These are phyloP conservation scores for Centruroides sculpturatus DNA, from an alignment of 1,140 invertebrate species.

Conservation along the genomic window DNA sequence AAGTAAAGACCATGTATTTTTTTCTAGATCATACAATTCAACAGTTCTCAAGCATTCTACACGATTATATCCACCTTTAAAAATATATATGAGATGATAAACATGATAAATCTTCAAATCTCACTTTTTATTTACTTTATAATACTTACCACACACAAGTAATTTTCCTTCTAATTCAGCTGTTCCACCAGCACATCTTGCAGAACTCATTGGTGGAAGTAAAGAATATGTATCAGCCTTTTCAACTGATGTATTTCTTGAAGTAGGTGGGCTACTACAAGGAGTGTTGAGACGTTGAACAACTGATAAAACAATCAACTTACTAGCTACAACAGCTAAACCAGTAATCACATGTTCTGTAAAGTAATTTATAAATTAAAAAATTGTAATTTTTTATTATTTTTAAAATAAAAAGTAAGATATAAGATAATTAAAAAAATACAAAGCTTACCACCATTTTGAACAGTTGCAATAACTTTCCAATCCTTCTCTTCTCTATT, in stretches of 20 bases:
- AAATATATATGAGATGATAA: too few species aligned
- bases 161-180: conserved; percentile 49
- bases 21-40: conserved; percentile 52
- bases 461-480: conserved; percentile 44
- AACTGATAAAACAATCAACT: conserved; percentile 46
- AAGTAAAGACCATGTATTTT: conserved; percentile 50
- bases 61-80: conserved; percentile 62
- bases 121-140: too few species aligned
- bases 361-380: neutral
- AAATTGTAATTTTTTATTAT: neutral
- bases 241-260: conserved; percentile 14
- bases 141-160: conserved; percentile 50
- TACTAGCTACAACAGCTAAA: conserved; percentile 46
- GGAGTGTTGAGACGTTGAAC: conserved; percentile 41
- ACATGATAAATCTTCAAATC: too few species aligned
- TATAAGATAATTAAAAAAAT: neutral
- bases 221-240: conserved; percentile 12
- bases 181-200: conserved; percentile 57
- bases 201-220: conserved; percentile 47
- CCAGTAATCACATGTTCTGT: conserved; percentile 44
- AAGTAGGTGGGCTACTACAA: conserved; percentile 19
- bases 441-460: conserved; percentile 35
- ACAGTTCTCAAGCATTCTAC: conserved; percentile 61
- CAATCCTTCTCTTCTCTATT: conserved; percentile 24
- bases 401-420: neutral